Conservation (phyloP, 1,140 invertebrate genomes). For the Wasmannia auropunctata region DNA sequence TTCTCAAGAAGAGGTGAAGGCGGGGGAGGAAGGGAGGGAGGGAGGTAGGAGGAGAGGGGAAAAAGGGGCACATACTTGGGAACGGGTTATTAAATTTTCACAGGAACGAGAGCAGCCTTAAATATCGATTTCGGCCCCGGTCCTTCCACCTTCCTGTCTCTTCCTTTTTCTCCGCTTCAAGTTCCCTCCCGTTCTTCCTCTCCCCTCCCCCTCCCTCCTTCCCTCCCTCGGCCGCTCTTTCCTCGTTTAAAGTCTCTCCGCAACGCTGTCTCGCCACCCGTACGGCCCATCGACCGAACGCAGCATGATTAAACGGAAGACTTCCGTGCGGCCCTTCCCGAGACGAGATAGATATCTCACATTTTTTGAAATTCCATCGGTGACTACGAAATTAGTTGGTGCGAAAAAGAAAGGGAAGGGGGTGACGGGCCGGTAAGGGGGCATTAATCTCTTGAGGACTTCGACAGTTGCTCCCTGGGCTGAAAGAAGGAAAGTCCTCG, state of each 20-base stretch:
- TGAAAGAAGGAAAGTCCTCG: constrained; percentile 64
- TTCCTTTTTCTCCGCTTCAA: constrained; percentile 40
- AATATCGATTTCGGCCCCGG: constrained; percentile 76
- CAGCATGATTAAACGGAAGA: constrained; percentile 59
- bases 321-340: not conserved
- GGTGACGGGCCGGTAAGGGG: not conserved
- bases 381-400: constrained; percentile 70
- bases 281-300: constrained; percentile 50
- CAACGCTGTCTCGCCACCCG: constrained; percentile 53
- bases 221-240: too few species aligned
- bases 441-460: constrained; percentile 70
- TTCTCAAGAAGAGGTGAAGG: constrained; percentile 39
- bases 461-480: constrained; percentile 68
- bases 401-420: not conserved
- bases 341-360: constrained; percentile 60
- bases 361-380: constrained; percentile 62
- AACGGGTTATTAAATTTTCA: constrained; percentile 83
- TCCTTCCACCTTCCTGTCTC: constrained; percentile 56
- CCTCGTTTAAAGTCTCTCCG: constrained; percentile 48
- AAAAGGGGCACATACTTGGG: constrained; percentile 72
- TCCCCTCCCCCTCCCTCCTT: not conserved
- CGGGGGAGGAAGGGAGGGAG: not conserved
- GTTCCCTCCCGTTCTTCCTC: not conserved
- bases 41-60: not conserved
- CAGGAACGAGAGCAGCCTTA: constrained; percentile 77